A percentile compares a stretch with the other conserved stretches of the same genome.
Evolutionary conservation across 2,888 invertebrate species (phyloP).

Genomic region (Scrobipalpa atriplicella): DNA sequence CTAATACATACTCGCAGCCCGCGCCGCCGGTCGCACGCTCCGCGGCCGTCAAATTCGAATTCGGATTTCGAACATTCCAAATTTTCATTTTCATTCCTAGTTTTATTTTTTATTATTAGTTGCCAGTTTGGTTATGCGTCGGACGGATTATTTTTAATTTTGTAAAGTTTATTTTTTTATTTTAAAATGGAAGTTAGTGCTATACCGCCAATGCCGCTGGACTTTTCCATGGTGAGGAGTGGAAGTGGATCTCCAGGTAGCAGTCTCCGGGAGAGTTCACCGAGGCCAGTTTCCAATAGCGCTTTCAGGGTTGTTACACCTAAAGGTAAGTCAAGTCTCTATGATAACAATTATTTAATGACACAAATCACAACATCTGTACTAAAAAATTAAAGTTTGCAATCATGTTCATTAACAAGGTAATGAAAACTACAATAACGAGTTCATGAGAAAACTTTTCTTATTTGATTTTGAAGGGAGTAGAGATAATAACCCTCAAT

Average conservation of each 20-base stretch:
- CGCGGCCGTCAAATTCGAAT: slow-evolving; percentile 52
- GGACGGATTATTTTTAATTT: slow-evolving; percentile 36
- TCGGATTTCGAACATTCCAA: slow-evolving; percentile 47
- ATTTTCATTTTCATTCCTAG: slow-evolving; percentile 33
- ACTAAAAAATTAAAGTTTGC: too few species aligned
- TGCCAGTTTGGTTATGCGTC: slow-evolving; percentile 50
- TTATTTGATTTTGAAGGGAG: too few species aligned
- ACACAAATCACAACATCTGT: background rate
- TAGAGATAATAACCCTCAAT: too few species aligned
- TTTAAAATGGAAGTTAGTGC: slow-evolving; percentile 84
- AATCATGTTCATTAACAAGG: too few species aligned
- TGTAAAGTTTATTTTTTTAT: slow-evolving; percentile 43
- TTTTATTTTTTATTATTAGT: slow-evolving; percentile 30
- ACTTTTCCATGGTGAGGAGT: slow-evolving; percentile 84
- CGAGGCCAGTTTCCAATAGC: slow-evolving; percentile 78
- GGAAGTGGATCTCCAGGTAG: slow-evolving; percentile 64
- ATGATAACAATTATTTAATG: background rate
- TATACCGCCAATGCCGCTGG: slow-evolving; percentile 85
- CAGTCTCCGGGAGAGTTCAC: slow-evolving; percentile 64
- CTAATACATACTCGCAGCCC: slow-evolving; percentile 72
- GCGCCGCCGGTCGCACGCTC: slow-evolving; percentile 73
- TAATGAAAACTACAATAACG: too few species aligned
- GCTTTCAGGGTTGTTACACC: slow-evolving; percentile 87
- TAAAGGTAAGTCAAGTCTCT: slow-evolving; percentile 73
- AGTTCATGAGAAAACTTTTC: too few species aligned